Evolutionary conservation across 2,888 invertebrate species (phyloP).

Genomic region (Noctua janthina): DNA sequence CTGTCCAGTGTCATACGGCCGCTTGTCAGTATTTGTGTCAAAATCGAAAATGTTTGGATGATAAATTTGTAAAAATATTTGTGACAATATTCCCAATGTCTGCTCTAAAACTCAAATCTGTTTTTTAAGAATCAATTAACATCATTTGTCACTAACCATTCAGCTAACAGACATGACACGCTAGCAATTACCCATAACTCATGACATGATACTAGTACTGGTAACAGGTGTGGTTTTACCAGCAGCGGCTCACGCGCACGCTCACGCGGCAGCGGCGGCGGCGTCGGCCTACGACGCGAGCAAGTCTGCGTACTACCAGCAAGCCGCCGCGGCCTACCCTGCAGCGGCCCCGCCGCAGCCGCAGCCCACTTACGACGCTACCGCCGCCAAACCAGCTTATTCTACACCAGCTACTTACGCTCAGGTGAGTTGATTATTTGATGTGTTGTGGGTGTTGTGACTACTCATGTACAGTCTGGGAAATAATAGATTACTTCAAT

Average conservation of each 20-base stretch:
- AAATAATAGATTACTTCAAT: neutral
- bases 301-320: conserved; percentile 96
- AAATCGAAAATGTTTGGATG: neutral
- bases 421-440: conserved; percentile 82
- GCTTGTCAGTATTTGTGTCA: neutral
- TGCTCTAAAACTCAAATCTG: neutral
- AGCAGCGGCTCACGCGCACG: conserved; percentile 87
- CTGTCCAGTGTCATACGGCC: neutral
- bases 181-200: conserved; percentile 5
- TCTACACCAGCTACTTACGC: conserved; percentile 93
- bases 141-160: neutral
- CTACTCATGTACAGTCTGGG: neutral
- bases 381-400: conserved; percentile 92
- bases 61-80: neutral
- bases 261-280: conserved; percentile 88
- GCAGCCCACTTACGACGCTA: conserved; percentile 90
- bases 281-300: conserved; percentile 94
- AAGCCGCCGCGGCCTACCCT: conserved; percentile 93
- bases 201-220: conserved; percentile 47
- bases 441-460: conserved; percentile 1
- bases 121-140: neutral
- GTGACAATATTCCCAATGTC: neutral
- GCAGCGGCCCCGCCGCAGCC: conserved; percentile 90
- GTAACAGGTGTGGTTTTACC: conserved; percentile 63
- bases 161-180: neutral